phyloP scores from a whole-genome alignment of 92 coral and sea anemone genomes.

The Siderastrea radians region DNA sequence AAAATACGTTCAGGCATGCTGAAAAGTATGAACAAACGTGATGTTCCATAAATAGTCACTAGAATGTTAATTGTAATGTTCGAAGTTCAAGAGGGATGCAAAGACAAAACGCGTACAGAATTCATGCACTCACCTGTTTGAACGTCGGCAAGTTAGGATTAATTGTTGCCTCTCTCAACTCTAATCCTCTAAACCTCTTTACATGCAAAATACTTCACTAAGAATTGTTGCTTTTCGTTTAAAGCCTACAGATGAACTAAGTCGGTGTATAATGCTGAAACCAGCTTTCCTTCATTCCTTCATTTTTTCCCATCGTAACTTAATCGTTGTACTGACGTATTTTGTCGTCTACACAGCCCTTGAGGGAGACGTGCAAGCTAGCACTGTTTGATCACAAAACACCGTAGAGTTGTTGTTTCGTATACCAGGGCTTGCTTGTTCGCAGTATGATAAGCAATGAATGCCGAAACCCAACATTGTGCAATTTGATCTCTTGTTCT shows the following conservation, averaged over 20 bases:
- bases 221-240: neutral
- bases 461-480: neutral
- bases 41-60: neutral
- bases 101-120: neutral
- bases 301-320: slow-evolving; percentile 15
- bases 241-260: neutral
- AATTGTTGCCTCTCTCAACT: neutral
- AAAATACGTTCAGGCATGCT: neutral
- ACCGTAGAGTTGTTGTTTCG: neutral
- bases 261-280: too few species aligned
- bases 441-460: neutral
- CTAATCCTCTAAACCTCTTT: neutral
- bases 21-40: neutral
- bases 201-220: neutral
- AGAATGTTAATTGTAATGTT: neutral
- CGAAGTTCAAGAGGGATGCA: neutral
- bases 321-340: slow-evolving; percentile 21
- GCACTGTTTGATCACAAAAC: slow-evolving; percentile 18
- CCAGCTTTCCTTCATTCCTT: slow-evolving; percentile 11
- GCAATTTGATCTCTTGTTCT: slow-evolving; percentile 20
- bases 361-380: neutral
- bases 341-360: neutral
- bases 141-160: neutral
- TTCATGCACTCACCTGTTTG: neutral
- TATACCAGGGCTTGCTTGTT: neutral